A percentile compares a stretch with the other conserved stretches of the same genome.
phyloP scores from a whole-genome alignment of 2,113 vertebrate species.

The Anolis carolinensis region DNA sequence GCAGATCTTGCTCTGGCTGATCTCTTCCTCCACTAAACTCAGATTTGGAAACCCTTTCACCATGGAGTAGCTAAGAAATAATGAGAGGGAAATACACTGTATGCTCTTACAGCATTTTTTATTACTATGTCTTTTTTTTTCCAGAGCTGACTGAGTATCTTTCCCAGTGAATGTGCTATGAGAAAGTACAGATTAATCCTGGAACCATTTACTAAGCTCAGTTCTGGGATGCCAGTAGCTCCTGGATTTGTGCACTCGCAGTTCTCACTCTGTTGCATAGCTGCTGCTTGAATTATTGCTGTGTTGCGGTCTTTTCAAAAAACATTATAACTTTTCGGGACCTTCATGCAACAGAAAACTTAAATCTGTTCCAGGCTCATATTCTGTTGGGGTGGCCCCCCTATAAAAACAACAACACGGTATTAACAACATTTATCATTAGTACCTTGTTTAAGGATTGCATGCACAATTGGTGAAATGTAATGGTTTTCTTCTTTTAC shows the following conservation, averaged over 20 bases:
- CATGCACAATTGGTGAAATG: conserved; percentile 8
- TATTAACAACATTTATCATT: background rate
- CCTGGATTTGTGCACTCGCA: background rate
- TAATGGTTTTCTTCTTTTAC: conserved; percentile 66
- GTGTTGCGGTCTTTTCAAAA: conserved; percentile 24
- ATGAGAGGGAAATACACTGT: background rate
- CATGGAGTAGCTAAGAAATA: background rate
- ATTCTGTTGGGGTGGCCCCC: conserved; percentile 78
- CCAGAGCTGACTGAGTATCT: background rate
- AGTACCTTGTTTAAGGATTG: no score
- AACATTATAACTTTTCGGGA: conserved; percentile 43
- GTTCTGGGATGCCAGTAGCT: background rate
- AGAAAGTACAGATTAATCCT: background rate
- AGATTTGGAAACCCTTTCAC: background rate
- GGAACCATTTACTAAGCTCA: background rate
- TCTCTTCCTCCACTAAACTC: background rate
- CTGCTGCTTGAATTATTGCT: background rate
- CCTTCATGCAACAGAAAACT: conserved; percentile 78
- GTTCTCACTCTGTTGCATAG: background rate
- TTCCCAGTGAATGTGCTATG: background rate
- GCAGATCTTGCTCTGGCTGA: background rate
- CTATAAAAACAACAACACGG: conserved; percentile 62
- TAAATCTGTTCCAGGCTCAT: conserved; percentile 82
- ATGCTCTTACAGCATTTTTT: no score
- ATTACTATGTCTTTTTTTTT: background rate